A percentile compares a stretch with the other conserved stretches of the same genome.
phyloP scores from a whole-genome alignment of 1,140 invertebrate genomes.

The Colletes latitarsis region DNA sequence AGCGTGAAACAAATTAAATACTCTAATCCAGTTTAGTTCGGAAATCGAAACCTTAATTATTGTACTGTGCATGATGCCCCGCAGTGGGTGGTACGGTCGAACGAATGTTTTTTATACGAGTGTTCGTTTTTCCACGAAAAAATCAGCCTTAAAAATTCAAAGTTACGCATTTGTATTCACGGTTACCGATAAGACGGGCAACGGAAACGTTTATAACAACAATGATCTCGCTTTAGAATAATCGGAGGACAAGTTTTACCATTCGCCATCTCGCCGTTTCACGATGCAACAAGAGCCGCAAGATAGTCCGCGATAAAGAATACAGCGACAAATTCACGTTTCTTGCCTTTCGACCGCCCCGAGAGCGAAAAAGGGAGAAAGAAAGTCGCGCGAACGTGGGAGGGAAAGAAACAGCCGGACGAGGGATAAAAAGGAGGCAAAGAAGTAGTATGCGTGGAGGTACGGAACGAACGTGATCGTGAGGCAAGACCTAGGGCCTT shows the following conservation, averaged over 20 bases:
- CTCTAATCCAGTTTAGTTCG: too few species aligned
- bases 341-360: background rate
- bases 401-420: background rate
- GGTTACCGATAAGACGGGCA: too few species aligned
- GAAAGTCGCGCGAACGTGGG: background rate
- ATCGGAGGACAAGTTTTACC: background rate
- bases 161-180: too few species aligned
- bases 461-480: constrained; percentile 26
- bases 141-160: too few species aligned
- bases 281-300: background rate
- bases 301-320: constrained; percentile 21
- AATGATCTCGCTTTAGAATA: background rate
- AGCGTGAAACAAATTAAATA: too few species aligned
- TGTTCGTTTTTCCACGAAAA: too few species aligned
- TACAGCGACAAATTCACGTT: constrained; percentile 40
- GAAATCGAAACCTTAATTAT: too few species aligned
- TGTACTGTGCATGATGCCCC: too few species aligned
- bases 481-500: constrained; percentile 42
- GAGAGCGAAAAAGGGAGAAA: background rate
- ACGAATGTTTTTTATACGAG: too few species aligned
- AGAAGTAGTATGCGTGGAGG: constrained; percentile 3
- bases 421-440: constrained; percentile 16
- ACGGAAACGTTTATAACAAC: background rate
- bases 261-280: background rate
- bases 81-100: too few species aligned